phyloP scores from a whole-genome alignment of 2,113 vertebrate genomes.

The Alouatta palliata region DNA sequence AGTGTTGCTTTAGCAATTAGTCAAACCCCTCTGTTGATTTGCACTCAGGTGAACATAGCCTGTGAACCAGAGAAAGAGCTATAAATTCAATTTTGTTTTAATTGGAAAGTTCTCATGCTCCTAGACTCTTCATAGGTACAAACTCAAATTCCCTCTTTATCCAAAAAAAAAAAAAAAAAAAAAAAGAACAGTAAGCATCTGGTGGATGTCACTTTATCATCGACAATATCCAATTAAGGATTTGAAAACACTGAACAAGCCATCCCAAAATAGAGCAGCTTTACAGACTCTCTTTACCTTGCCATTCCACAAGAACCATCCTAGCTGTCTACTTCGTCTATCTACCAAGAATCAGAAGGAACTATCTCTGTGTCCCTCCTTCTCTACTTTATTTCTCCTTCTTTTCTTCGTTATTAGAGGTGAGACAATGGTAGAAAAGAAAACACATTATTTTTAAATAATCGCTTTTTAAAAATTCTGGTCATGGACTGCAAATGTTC shows the following conservation, averaged over 20 bases:
- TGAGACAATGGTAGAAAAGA: neutral
- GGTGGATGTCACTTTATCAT: neutral
- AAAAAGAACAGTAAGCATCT: neutral
- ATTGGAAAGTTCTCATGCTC: neutral
- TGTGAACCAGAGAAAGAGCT: neutral
- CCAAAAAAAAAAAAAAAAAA: neutral
- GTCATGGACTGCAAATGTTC: neutral
- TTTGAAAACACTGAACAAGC: neutral
- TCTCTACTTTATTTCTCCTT: neutral
- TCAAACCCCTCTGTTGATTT: neutral
- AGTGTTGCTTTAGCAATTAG: neutral
- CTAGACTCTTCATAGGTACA: neutral
- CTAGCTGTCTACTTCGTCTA: neutral
- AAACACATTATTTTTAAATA: neutral
- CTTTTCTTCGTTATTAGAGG: neutral
- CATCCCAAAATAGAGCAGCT: neutral
- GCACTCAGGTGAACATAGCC: neutral
- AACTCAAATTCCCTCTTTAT: neutral
- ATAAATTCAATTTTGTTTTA: neutral
- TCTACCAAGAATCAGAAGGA: neutral
- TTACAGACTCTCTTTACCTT: neutral
- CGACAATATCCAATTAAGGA: neutral
- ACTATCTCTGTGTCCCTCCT: neutral
- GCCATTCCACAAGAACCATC: neutral
- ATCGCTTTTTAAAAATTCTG: neutral